Evolutionary conservation across 2,888 invertebrate genomes (phyloP), one percentile per base, ranked within the genome.

Genomic region (Epicampocera succincta): DNA sequence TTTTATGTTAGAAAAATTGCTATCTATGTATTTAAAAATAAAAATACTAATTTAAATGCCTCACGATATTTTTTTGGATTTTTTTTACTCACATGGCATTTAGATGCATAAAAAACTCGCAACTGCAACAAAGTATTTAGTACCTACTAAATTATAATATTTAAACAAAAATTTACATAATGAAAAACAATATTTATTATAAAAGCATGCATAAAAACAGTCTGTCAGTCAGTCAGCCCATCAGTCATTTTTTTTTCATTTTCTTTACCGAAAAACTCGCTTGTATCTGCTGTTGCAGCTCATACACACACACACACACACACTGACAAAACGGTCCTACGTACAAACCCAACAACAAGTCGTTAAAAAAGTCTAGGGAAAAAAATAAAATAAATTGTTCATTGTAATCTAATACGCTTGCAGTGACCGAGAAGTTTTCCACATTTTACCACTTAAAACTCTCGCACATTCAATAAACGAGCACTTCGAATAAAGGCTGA

Each of bases 401-500:
- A 58, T 73, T 80, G 80, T 81, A 81, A 81, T 81, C 72, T 81
- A 77, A 82, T 82, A 74, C 78, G 60, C 52, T 78, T 78, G 81
- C 81, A 77, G 72, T 81, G 77, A 58, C 74, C 74, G 72, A 78
- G 78, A 78, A 73, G 78, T 78, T 78, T 33, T 78, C 48, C 48
- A 58, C 25, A 63, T 25, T n/a, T n/a, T 56, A 60, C 50, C 54
- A 68, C 25, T 65, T 29, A 69, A 58, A 46, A 46, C 63, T 42
- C 15, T 61, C 42, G 21, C 44, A 69, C 33, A 48, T 17, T 44
- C 44, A 40, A 29, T 54, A 33, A 33, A 33, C 8, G 33, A 33
- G 52, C 29, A 58, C n/a, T 46, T 56, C 21, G 19, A 19, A 11
- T 19, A 56, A 46, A 15, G 29, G 54, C 66, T 54, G 54, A 38